Conservation (phyloP, 2,797 vertebrate genomes). For the Typhlichthys eigenmanni region DNA sequence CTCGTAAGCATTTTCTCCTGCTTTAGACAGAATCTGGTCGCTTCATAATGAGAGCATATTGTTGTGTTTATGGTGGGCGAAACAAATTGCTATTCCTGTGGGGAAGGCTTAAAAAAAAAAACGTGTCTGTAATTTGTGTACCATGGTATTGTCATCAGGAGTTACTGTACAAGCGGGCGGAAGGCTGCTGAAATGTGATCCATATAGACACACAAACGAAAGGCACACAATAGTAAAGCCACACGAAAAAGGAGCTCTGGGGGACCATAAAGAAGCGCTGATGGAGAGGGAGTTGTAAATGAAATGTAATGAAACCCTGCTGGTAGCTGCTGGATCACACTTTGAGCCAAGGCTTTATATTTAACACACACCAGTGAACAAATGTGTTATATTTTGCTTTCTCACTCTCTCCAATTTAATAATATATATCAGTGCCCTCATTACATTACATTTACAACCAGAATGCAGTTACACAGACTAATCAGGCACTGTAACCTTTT, state of each 20-base stretch:
- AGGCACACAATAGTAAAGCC: slow-evolving; percentile 40
- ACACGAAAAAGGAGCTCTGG: slow-evolving; percentile 53
- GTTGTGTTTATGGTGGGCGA: slow-evolving; percentile 67
- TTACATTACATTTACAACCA: slow-evolving; percentile 13
- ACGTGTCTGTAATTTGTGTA: slow-evolving; percentile 60
- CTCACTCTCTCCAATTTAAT: too few species aligned
- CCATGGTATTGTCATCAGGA: slow-evolving; percentile 57
- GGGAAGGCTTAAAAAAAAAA: slow-evolving; percentile 41
- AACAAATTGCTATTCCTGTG: slow-evolving; percentile 65
- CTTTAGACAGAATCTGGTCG: slow-evolving; percentile 65
- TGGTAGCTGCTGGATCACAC: slow-evolving; percentile 48
- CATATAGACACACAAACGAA: slow-evolving; percentile 39
- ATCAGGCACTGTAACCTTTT: slow-evolving; percentile 17
- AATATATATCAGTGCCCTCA: slow-evolving; percentile 5
- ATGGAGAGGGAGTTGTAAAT: slow-evolving; percentile 56
- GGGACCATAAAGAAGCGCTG: slow-evolving; percentile 45
- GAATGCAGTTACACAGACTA: slow-evolving; percentile 19
- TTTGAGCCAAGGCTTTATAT: slow-evolving; percentile 37
- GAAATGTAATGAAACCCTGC: slow-evolving; percentile 59
- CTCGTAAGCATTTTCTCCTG: slow-evolving; percentile 54
- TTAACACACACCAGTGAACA: slow-evolving; percentile 25
- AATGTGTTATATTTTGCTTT: slow-evolving; percentile 10
- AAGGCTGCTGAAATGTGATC: slow-evolving; percentile 54
- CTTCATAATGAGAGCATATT: slow-evolving; percentile 69
- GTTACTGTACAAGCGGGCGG: slow-evolving; percentile 46